Evolutionary conservation across 1,140 invertebrate species (phyloP), one percentile per base, ranked within the genome.

Genomic region (Melanaphis sacchari): DNA sequence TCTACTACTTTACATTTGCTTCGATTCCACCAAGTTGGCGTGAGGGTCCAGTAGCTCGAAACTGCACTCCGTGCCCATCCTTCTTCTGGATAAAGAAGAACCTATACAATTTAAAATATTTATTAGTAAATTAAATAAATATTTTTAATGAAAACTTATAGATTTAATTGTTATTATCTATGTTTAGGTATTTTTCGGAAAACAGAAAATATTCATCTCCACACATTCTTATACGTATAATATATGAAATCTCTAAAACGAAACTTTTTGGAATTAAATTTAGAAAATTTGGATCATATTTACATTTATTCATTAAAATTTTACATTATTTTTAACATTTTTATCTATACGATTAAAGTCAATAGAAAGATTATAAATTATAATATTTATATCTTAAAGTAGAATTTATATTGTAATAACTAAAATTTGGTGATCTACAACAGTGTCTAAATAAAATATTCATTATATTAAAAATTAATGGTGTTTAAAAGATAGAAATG

Each of bases 11-110:
- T 97, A 95, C 97, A 98, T 26, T 97, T 96, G 94, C 96, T 97
- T 84, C 96, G 96, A 94, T 97, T 97, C 97, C 98, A 98, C 97
- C 97, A 98, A 94, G 97, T 97, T 85, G 97, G 97, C 94, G 97
- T 97, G 94, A 98, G 96, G n/a, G 97, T 97, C 97, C 97, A 98
- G 95, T 98, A 98, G 46, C 97, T 97, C 94, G 97, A 97, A 49
- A 97, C 97, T 40, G 97, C 97, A 94, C 97, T 98, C 93, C 97
- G 96, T 76, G 98, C 97, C 97, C 97, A 98, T 31, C 97, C 97
- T 95, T 98, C 97, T 95, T 98, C 98, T 0, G 98, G 97, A 95
- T 97, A 98, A 93, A 98, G 95, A 94, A 98, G 96, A 92, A 98
- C 97, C 97, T 97, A 95, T 24, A 95, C 95, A 41, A n/a, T n/a